Evolutionary conservation across 1,140 invertebrate species (phyloP).

Genomic region (Hypothenemus hampei): DNA sequence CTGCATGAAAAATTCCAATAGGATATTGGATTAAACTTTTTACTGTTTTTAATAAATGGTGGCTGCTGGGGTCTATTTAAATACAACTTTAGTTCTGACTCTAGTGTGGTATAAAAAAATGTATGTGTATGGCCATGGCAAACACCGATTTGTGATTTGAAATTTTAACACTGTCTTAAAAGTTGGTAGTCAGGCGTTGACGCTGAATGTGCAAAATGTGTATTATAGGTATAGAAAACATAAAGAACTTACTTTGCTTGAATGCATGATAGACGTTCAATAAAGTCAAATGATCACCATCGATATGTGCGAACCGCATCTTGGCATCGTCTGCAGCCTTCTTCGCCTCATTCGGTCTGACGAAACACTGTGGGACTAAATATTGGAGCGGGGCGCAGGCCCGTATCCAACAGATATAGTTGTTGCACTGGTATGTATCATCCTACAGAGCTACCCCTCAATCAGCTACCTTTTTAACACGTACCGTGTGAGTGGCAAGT

Average conservation of each 20-base stretch:
- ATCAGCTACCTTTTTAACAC: conserved; percentile 36
- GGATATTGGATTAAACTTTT: too few species aligned
- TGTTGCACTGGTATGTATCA: too few species aligned
- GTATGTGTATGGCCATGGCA: too few species aligned
- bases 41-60: too few species aligned
- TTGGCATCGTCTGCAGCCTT: conserved; percentile 99
- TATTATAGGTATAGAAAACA: not conserved
- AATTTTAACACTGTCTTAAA: too few species aligned
- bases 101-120: too few species aligned
- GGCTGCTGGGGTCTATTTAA: too few species aligned
- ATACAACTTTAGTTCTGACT: too few species aligned
- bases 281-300: conserved; percentile 96
- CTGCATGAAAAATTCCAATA: too few species aligned
- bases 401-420: conserved; percentile 57
- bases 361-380: conserved; percentile 98
- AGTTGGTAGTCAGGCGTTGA: too few species aligned
- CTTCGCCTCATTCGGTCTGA: conserved; percentile 97
- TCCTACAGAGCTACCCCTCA: conserved; percentile 51
- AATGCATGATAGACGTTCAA: conserved; percentile 97
- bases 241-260: conserved; percentile 86
- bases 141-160: not conserved
- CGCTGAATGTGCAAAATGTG: too few species aligned
- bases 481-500: not conserved
- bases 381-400: conserved; percentile 49
- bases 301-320: conserved; percentile 98